phyloP scores from a whole-genome alignment of 2,113 vertebrate species.

The Ciconia maguari region DNA sequence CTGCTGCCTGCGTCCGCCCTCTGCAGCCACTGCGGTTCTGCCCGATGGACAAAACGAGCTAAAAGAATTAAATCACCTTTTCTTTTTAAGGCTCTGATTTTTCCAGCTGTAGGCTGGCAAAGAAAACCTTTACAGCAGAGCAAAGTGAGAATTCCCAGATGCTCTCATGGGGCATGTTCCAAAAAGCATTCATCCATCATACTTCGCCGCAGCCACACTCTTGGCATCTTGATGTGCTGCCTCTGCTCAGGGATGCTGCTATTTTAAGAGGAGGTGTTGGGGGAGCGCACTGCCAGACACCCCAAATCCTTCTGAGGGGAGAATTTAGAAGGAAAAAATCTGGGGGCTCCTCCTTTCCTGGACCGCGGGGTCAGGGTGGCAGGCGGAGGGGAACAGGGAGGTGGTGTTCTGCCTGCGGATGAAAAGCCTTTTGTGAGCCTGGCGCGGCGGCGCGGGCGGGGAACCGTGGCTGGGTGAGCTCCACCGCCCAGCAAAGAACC shows the following conservation, averaged over 20 bases:
- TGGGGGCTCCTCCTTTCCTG: background rate
- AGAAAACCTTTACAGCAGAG: background rate
- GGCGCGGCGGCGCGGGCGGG: rapidly evolving
- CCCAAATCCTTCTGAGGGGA: background rate
- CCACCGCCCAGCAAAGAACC: background rate
- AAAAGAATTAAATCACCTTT: background rate
- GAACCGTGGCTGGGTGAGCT: background rate
- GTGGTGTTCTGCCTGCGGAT: rapidly evolving
- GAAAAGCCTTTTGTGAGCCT: background rate
- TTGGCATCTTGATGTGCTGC: background rate
- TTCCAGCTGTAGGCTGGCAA: background rate
- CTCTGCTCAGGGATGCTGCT: background rate
- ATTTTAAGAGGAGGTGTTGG: background rate
- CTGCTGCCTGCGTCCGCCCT: background rate
- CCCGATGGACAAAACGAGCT: background rate
- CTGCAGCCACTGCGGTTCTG: rapidly evolving
- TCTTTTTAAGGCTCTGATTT: background rate
- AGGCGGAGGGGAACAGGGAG: background rate
- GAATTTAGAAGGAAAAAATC: background rate
- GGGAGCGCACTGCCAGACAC: background rate
- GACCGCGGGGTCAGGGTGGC: rapidly evolving
- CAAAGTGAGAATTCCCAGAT: background rate
- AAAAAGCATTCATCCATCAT: background rate
- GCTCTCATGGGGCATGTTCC: background rate
- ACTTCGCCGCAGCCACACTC: background rate